These are phyloP conservation scores for Plusia festucae DNA, from an alignment of 2,888 invertebrate genomes.

Conservation along the genomic window DNA sequence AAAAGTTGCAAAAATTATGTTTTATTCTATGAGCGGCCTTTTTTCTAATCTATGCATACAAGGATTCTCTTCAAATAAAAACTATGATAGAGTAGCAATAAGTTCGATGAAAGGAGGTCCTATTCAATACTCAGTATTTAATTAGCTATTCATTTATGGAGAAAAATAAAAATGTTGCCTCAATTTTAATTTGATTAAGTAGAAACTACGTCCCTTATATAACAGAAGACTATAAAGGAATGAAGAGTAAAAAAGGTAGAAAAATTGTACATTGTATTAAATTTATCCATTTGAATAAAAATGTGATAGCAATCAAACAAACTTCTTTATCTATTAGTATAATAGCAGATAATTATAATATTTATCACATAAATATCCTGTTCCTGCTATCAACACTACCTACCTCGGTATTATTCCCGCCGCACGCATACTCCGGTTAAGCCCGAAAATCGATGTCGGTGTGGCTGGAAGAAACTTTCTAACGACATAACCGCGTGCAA, in stretches of 20 bases:
- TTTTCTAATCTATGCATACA: not conserved
- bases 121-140: not conserved
- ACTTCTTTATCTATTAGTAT: too few relatives aligned
- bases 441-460: slow-evolving; percentile 84
- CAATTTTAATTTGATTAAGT: too few relatives aligned
- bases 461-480: slow-evolving; percentile 85
- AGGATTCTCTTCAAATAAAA: not conserved
- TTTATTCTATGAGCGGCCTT: not conserved
- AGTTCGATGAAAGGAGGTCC: not conserved
- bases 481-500: slow-evolving; percentile 90
- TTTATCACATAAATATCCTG: slow-evolving; percentile 15
- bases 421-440: slow-evolving; percentile 66
- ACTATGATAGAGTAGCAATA: not conserved
- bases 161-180: too few relatives aligned
- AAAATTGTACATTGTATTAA: too few relatives aligned
- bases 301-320: too few relatives aligned
- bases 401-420: slow-evolving; percentile 40
- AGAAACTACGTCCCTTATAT: too few relatives aligned
- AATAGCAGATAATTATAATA: too few relatives aligned
- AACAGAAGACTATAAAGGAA: too few relatives aligned
- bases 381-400: slow-evolving; percentile 30
- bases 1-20: not conserved
- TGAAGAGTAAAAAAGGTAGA: too few relatives aligned
- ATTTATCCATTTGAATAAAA: too few relatives aligned
- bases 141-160: not conserved